Evolutionary conservation across 2,113 vertebrate genomes (phyloP), one percentile per base, ranked within the genome.

Genomic region (Sterrhoptilus dennistouni): DNA sequence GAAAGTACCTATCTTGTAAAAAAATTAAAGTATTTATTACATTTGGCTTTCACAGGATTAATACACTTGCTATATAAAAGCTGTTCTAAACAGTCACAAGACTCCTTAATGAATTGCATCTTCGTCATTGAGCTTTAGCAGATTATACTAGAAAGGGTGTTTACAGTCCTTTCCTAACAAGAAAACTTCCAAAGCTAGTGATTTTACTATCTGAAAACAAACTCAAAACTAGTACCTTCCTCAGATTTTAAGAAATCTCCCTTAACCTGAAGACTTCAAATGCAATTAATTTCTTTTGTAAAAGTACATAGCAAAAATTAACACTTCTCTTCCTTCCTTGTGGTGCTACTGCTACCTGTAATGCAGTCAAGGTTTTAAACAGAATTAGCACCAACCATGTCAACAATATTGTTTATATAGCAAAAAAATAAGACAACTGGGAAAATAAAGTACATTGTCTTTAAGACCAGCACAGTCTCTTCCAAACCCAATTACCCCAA

Each of bases 51-150:
- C 80, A 61, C 47, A 74, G 70, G 61, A 91, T 90, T 95, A 94
- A 68, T 64, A 68, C 8, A 75, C 35, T 94, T 71, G 68, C 60
- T 53, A 69, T 56, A 68, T n/a, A 82, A 93, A 94, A 96, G 61
- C 90, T 80, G 44, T 61, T 88, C 57, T 77, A 35, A 85, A 83
- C 31, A 49, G 78, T 93, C 95, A 94, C 88, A 93, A 92, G 94
- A 69, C 33, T 64, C 64, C 23, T 45, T 69, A 91, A 83, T 95
- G 53, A 97, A 96, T 65, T 68, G 31, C 8, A 57, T 57, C 87
- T 82, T 90, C 87, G 84, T 93, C 53, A 82, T 29, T 36, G 80
- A 79, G 74, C 64, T 89, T 93, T 60, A 85, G 77, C 35, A 91
- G 72, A 95, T 89, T 91, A 78, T 70, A 66, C 22, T 49, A 66